Conservation (phyloP, 2,797 vertebrate species). For the Dryobates pubescens region DNA sequence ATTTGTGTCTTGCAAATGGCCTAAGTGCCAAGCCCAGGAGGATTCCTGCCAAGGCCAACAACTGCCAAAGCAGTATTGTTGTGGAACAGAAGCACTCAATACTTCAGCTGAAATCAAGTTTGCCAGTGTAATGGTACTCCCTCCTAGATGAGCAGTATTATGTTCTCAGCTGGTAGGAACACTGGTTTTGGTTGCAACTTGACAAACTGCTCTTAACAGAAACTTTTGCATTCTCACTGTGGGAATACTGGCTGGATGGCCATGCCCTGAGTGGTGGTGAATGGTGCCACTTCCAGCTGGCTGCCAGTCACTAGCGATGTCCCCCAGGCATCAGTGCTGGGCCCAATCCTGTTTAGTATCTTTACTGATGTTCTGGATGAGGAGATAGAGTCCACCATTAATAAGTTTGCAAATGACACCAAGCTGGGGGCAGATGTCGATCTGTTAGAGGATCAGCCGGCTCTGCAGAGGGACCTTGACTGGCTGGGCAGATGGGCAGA, state of each 20-base stretch:
- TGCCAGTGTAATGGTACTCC: background rate
- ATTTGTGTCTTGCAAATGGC: background rate
- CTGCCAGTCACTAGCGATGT: no score
- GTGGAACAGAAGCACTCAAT: background rate
- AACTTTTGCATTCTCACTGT: background rate
- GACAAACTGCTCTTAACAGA: background rate
- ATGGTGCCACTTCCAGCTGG: no score
- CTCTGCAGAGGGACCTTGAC: no score
- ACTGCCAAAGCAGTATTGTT: rapidly evolving
- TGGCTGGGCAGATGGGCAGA: no score
- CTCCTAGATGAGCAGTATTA: background rate
- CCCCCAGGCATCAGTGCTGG: no score
- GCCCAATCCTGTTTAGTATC: no score
- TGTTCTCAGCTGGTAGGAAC: background rate
- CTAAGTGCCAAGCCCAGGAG: background rate
- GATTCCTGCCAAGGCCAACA: background rate
- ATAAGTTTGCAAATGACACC: no score
- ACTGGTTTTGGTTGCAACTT: background rate
- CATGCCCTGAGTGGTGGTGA: no score
- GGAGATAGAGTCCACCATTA: no score
- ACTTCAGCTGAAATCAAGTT: background rate
- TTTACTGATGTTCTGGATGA: no score
- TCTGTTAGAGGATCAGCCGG: no score
- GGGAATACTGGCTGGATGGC: background rate
- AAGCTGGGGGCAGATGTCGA: no score